phyloP scores from a whole-genome alignment of 2,113 vertebrate species.

The Trachemys scripta region DNA sequence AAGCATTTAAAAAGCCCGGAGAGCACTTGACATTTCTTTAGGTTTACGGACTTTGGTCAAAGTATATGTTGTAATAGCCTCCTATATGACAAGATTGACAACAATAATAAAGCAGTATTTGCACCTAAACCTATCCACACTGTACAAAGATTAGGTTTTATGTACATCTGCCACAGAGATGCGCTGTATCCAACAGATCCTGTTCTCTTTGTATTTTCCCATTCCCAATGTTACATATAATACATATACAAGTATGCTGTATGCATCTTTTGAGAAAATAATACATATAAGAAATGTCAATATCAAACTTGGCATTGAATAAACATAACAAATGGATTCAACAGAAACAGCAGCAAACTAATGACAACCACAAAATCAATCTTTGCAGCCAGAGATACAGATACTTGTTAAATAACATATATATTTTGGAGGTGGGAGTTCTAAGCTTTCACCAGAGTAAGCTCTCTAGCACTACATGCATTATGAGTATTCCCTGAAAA shows the following conservation, averaged over 20 bases:
- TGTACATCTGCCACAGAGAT: not conserved
- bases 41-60: not conserved
- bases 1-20: slow-evolving; percentile 17
- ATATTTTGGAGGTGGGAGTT: rapidly evolving
- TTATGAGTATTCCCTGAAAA: not conserved
- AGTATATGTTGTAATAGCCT: not conserved
- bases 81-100: rapidly evolving
- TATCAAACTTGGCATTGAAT: not conserved
- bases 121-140: not conserved
- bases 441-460: rapidly evolving
- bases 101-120: not conserved
- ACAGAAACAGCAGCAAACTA: not conserved
- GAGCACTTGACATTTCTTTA: not conserved
- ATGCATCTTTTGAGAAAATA: no score
- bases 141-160: not conserved
- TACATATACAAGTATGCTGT: not conserved
- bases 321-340: not conserved
- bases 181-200: rapidly evolving
- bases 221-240: not conserved
- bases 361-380: rapidly evolving
- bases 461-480: no score
- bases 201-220: rapidly evolving
- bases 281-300: rapidly evolving
- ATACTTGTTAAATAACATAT: rapidly evolving
- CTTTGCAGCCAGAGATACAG: rapidly evolving